A percentile compares a stretch with the other conserved stretches of the same genome.
These are phyloP conservation scores for Leptinotarsa tumamoca DNA, from an alignment of 2,888 invertebrate species.

Conservation along the genomic window DNA sequence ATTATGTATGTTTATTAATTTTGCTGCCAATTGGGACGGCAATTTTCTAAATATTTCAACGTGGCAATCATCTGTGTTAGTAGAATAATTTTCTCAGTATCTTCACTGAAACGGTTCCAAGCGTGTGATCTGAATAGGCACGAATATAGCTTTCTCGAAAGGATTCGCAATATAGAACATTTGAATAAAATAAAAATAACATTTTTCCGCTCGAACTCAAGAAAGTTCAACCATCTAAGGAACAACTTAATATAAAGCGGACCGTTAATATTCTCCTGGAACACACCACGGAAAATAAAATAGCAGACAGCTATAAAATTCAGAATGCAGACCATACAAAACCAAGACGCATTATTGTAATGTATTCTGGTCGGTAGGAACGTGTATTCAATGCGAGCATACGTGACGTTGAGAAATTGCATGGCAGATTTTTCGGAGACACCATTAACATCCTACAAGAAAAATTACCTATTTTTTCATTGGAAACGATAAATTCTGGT, in stretches of 20 bases:
- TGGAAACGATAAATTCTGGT: slow-evolving; percentile 23
- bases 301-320: slow-evolving; percentile 14
- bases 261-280: background rate
- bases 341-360: slow-evolving; percentile 27
- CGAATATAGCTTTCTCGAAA: background rate
- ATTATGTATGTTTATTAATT: too few relatives aligned
- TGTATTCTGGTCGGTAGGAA: slow-evolving; percentile 23
- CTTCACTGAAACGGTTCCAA: too few relatives aligned
- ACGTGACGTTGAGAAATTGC: slow-evolving; percentile 28
- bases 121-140: too few relatives aligned
- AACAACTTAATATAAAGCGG: slow-evolving; percentile 9
- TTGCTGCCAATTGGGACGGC: too few relatives aligned
- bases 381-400: slow-evolving; percentile 28
- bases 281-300: slow-evolving; percentile 11
- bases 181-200: slow-evolving; percentile 8
- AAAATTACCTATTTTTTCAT: slow-evolving; percentile 26
- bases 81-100: too few relatives aligned
- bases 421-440: slow-evolving; percentile 25
- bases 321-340: slow-evolving; percentile 18
- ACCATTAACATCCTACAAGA: slow-evolving; percentile 27
- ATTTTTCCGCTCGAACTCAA: background rate
- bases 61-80: too few relatives aligned
- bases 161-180: background rate
- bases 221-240: slow-evolving; percentile 1
- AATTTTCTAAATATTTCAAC: too few relatives aligned